phyloP scores from a whole-genome alignment of 2,888 invertebrate species.

The Ecliptopera silaceata region DNA sequence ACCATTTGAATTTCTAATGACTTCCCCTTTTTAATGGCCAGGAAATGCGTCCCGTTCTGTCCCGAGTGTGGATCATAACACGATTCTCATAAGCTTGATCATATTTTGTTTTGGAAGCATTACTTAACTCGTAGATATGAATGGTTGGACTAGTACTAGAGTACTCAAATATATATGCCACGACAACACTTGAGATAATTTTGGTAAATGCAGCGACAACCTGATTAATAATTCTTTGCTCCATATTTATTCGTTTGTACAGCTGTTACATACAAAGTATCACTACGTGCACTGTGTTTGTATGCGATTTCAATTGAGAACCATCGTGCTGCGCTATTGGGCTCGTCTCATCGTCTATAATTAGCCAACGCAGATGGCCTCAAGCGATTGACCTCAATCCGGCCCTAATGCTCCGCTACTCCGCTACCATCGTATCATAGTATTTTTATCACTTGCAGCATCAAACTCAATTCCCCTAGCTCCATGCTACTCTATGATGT shows the following conservation, averaged over 20 bases:
- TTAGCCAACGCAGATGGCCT: conserved; percentile 79
- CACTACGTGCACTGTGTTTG: conserved; percentile 43
- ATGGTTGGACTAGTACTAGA: too few species aligned
- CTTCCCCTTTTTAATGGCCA: conserved; percentile 67
- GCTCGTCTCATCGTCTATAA: conserved; percentile 72
- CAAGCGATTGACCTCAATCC: conserved; percentile 81
- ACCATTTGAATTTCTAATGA: conserved; percentile 69
- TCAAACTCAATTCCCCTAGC: conserved; percentile 43
- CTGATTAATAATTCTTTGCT: not conserved
- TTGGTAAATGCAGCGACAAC: not conserved
- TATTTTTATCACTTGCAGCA: conserved; percentile 73
- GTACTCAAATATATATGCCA: too few species aligned
- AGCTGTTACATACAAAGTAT: conserved; percentile 35
- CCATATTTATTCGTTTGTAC: not conserved
- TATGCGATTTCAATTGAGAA: conserved; percentile 62
- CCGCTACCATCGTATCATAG: conserved; percentile 60
- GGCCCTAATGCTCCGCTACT: conserved; percentile 68
- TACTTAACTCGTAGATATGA: not conserved
- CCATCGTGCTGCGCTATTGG: conserved; percentile 66
- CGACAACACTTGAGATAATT: not conserved
- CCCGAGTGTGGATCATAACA: conserved; percentile 31
- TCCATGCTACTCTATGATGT: conserved; percentile 41
- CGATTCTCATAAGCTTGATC: conserved; percentile 22
- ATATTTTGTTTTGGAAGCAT: not conserved
- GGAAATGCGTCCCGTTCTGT: conserved; percentile 63